These are phyloP conservation scores for Paramuricea clavata DNA, from an alignment of 92 coral and sea anemone species.

Conservation along the genomic window DNA sequence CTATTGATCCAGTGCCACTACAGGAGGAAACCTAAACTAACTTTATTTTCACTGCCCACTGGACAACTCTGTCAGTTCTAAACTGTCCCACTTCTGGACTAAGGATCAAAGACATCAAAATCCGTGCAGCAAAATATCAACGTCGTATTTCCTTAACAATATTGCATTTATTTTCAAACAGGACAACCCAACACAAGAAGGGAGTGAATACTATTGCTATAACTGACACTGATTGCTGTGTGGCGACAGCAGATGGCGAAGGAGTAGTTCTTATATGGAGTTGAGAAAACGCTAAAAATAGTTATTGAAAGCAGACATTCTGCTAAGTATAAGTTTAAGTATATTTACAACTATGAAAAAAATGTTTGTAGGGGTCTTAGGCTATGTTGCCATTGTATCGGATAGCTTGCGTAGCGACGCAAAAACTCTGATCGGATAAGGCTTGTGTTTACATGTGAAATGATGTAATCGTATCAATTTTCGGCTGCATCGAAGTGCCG, in stretches of 20 bases:
- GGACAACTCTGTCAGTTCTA: no score
- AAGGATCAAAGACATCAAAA: no score
- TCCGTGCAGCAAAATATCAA: not conserved
- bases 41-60: no score
- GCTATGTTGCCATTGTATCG: no score
- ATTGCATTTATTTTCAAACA: conserved; percentile 3
- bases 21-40: not conserved
- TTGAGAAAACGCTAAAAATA: not conserved
- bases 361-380: no score
- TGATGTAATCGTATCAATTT: no score
- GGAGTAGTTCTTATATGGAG: conserved; percentile 27
- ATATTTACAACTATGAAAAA: no score
- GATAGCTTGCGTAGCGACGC: no score
- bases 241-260: conserved; percentile 37
- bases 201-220: conserved; percentile 58
- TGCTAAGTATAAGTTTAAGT: not conserved
- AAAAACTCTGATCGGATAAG: no score
- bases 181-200: conserved; percentile 72
- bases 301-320: not conserved
- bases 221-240: not conserved
- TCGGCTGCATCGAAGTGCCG: no score
- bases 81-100: no score
- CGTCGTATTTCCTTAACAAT: not conserved
- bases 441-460: no score
- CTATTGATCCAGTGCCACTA: not conserved